Evolutionary conservation across 2,888 invertebrate species (phyloP), one percentile per base, ranked within the genome.

Genomic region (Drosophila seclusa): DNA sequence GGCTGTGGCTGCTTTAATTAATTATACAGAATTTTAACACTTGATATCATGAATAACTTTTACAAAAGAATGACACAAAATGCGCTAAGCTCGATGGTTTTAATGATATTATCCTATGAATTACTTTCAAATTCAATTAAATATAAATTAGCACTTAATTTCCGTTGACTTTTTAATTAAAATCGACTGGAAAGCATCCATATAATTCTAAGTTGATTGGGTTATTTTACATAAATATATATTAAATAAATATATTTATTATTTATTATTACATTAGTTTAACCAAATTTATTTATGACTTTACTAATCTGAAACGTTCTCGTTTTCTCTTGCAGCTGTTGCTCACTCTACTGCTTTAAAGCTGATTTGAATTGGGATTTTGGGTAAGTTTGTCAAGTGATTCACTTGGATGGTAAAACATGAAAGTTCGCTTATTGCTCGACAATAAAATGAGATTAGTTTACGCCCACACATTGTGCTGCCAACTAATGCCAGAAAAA

Each of bases 1-100:
- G 27, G 24, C 27, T 60, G 50, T 11, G n/a, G 50, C 50, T 50
- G 50, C 11, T 13, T 29, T 50, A 29, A 29, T 29, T 29, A 50
- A 27, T 42, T 52, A 24, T 40, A 36, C 27, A 36, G 36, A 6
- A 16, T 6, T 40, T 36, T 16, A 38, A 32, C 40, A 42, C 21
- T 24, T 31, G 34, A 62, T n/a, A n/a, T 48, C 66, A 67, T 60
- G 62, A 63, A 73, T 60, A 73, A 59, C 32, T 29, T 49, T 55
- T 59, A 55, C 36, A 52, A 57, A 78, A 63, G 62, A 49, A 61
- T 75, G 54, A 58, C n/a, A 34, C 36, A 49, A 49, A 18, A 49
- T 18, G 29, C 29, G 27, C 29, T 18, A n/a, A 27, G 6, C 49
- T 18, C 27, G 27, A 49, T 4, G 10, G 21, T 2, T 21, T 42